These are phyloP conservation scores for Nasonia vitripennis DNA, from an alignment of 1,140 invertebrate genomes.

Conservation along the genomic window DNA sequence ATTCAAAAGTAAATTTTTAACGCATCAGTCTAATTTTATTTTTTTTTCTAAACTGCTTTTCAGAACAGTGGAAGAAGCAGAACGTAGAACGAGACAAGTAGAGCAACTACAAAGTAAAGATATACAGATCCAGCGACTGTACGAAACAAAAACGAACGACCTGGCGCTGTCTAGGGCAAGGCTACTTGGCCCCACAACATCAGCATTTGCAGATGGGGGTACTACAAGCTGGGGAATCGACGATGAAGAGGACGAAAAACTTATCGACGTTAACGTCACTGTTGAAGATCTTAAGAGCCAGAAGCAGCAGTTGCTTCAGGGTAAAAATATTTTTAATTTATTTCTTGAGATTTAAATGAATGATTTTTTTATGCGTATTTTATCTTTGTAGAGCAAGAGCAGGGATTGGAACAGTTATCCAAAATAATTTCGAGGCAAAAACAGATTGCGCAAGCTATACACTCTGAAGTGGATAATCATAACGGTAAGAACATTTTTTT, in stretches of 20 bases:
- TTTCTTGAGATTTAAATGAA: constrained; percentile 23
- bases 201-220: constrained; percentile 72
- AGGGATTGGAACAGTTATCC: constrained; percentile 84
- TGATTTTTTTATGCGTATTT: constrained; percentile 32
- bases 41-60: background rate
- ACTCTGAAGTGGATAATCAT: constrained; percentile 86
- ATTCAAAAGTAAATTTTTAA: too few relatives aligned
- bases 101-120: constrained; percentile 78
- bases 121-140: constrained; percentile 76
- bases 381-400: constrained; percentile 81
- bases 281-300: constrained; percentile 62
- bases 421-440: constrained; percentile 87
- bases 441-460: constrained; percentile 83
- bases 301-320: constrained; percentile 63
- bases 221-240: constrained; percentile 72
- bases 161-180: constrained; percentile 57
- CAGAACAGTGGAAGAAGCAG: constrained; percentile 79
- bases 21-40: background rate
- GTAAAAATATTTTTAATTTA: constrained; percentile 54
- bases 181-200: constrained; percentile 61
- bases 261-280: constrained; percentile 59
- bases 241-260: constrained; percentile 65
- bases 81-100: constrained; percentile 77
- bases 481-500: constrained; percentile 78
- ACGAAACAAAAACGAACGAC: constrained; percentile 70